Evolutionary conservation across 2,797 vertebrate species (phyloP).

Genomic region (Rhynchonycteris naso): DNA sequence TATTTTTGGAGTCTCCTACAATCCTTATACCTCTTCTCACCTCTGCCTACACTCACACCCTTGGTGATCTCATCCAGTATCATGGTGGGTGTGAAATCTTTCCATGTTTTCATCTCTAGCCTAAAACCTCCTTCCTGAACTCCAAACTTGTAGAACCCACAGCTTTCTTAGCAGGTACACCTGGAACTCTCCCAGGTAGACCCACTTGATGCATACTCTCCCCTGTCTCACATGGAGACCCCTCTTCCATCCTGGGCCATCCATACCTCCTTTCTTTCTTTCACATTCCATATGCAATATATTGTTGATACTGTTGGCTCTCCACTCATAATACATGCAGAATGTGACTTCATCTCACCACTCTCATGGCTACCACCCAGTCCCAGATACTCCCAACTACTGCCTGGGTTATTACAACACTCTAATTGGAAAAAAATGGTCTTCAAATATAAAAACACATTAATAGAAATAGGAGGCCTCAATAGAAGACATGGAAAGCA

Average conservation of each 20-base stretch:
- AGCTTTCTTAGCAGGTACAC: background rate
- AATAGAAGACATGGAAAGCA: background rate
- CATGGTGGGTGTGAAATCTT: background rate
- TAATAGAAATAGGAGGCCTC: background rate
- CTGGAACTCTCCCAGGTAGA: too few species aligned
- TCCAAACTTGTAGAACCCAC: background rate
- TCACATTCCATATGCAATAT: background rate
- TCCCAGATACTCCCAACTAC: background rate
- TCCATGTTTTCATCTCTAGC: background rate
- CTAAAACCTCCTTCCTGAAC: background rate
- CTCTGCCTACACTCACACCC: background rate
- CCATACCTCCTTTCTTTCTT: too few species aligned
- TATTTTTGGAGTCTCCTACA: background rate
- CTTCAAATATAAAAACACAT: background rate
- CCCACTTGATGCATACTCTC: too few species aligned
- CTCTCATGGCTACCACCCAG: background rate
- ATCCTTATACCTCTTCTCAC: background rate
- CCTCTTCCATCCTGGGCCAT: background rate
- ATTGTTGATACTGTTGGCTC: background rate
- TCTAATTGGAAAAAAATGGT: background rate
- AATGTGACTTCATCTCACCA: background rate
- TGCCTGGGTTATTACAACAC: background rate
- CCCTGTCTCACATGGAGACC: background rate
- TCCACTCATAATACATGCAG: background rate
- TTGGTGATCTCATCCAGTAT: background rate